A percentile compares a stretch with the other conserved stretches of the same genome.
phyloP scores from a whole-genome alignment of 2,113 vertebrate species.

The Tautogolabrus adspersus region DNA sequence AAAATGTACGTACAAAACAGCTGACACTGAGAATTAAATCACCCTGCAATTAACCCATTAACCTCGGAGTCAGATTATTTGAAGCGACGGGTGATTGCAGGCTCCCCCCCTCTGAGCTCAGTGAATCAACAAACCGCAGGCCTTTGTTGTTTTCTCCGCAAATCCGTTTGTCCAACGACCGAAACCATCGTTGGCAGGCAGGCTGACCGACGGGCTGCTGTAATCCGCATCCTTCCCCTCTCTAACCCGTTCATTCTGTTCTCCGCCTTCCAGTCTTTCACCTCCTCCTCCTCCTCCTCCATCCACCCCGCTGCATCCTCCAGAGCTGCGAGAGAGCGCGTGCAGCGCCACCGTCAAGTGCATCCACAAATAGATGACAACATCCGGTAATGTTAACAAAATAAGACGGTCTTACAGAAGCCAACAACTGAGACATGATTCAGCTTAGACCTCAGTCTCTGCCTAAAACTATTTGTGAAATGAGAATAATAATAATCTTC shows the following conservation, averaged over 20 bases:
- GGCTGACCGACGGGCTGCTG: slow-evolving; percentile 35
- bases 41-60: not conserved
- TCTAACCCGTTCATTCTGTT: slow-evolving; percentile 58
- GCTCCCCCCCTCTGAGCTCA: slow-evolving; percentile 16
- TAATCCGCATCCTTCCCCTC: slow-evolving; percentile 76
- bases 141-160: slow-evolving; percentile 34
- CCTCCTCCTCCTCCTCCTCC: slow-evolving; percentile 76
- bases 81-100: slow-evolving; percentile 12
- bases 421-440: not conserved
- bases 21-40: not conserved
- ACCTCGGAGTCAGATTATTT: slow-evolving; percentile 25
- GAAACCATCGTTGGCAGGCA: slow-evolving; percentile 23
- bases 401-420: slow-evolving; percentile 22
- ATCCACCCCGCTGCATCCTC: slow-evolving; percentile 79
- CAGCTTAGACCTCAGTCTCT: too few species aligned
- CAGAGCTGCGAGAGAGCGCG: slow-evolving; percentile 35
- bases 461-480: too few species aligned
- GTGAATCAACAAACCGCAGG: slow-evolving; percentile 43
- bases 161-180: slow-evolving; percentile 53
- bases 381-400: slow-evolving; percentile 39
- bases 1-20: not conserved
- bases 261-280: slow-evolving; percentile 68
- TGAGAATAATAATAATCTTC: too few species aligned
- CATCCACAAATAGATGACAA: fast-evolving
- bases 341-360: slow-evolving; percentile 17